phyloP scores from a whole-genome alignment of 2,888 invertebrate genomes.

The Drosophila merina region DNA sequence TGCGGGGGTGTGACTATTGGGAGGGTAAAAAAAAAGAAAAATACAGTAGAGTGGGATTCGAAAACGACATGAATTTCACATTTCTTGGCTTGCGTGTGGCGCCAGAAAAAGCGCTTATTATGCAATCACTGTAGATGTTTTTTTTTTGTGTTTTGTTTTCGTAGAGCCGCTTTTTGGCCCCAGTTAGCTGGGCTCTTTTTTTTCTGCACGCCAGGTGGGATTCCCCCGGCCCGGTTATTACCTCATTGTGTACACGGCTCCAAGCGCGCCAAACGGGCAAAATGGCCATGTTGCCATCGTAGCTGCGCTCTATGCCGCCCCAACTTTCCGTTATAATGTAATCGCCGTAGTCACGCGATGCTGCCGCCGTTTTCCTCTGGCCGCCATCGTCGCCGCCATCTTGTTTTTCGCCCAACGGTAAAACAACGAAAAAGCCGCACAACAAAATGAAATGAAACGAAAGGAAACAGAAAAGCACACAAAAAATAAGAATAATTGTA shows the following conservation, averaged over 20 bases:
- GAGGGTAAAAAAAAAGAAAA: constrained; percentile 2
- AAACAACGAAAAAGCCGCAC: constrained; percentile 21
- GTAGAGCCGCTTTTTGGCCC: constrained; percentile 18
- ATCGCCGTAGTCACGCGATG: constrained; percentile 85
- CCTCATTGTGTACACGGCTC: constrained; percentile 89
- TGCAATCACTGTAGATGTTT: constrained; percentile 77
- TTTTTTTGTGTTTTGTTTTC: constrained; percentile 36
- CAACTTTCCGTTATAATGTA: constrained; percentile 91
- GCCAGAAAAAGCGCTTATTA: constrained; percentile 72
- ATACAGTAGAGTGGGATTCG: constrained; percentile 14
- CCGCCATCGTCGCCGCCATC: constrained; percentile 70
- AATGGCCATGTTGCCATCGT: constrained; percentile 88
- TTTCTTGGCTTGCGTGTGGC: constrained; percentile 75
- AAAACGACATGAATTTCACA: constrained; percentile 63
- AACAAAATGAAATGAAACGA: constrained; percentile 28
- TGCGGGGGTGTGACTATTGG: constrained; percentile 37
- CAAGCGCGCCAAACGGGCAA: constrained; percentile 92
- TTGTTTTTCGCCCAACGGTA: constrained; percentile 58
- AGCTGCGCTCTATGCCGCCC: constrained; percentile 89
- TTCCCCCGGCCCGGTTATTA: constrained; percentile 75
- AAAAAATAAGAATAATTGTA: constrained; percentile 48
- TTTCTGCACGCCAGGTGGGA: constrained; percentile 40
- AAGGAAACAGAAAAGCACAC: constrained; percentile 19
- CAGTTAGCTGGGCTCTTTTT: constrained; percentile 40
- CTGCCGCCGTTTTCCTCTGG: constrained; percentile 69